Conservation (phyloP, 2,888 invertebrate species). For the Disparrhopalites patrizii region DNA sequence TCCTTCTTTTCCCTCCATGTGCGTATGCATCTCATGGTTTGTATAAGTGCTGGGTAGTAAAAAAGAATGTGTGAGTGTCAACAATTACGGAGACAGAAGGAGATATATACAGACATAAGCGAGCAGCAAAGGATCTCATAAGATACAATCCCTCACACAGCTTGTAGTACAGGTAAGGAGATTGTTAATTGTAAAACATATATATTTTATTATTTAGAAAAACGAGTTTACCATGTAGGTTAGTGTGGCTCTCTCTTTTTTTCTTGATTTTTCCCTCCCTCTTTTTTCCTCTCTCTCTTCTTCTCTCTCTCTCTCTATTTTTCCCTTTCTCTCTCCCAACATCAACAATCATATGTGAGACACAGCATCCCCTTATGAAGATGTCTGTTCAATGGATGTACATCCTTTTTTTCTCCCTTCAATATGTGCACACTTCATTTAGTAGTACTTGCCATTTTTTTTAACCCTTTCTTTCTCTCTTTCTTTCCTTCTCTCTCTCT, state of each 20-base stretch:
- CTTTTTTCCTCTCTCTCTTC: background rate
- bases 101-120: background rate
- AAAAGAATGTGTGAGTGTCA: slow-evolving; percentile 3
- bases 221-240: slow-evolving; percentile 29
- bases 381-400: too few species aligned
- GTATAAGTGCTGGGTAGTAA: too few species aligned
- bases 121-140: too few species aligned
- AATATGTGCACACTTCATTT: too few species aligned
- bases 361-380: too few species aligned
- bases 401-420: too few species aligned
- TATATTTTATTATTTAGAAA: slow-evolving; percentile 30
- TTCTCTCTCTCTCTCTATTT: background rate
- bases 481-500: too few species aligned
- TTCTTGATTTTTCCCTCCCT: slow-evolving; percentile 2
- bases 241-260: slow-evolving; percentile 31
- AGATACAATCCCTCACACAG: slow-evolving; percentile 2
- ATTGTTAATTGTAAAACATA: slow-evolving; percentile 29
- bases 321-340: too few species aligned
- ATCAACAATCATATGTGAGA: too few species aligned
- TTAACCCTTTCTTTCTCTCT: too few species aligned
- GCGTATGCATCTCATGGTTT: background rate
- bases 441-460: too few species aligned
- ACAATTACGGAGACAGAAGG: background rate
- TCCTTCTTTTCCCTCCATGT: slow-evolving; percentile 1
- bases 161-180: slow-evolving; percentile 20